Base-by-base conservation (phyloP, 92 coral and sea anemone species). In the Bergia sp. region DNA sequence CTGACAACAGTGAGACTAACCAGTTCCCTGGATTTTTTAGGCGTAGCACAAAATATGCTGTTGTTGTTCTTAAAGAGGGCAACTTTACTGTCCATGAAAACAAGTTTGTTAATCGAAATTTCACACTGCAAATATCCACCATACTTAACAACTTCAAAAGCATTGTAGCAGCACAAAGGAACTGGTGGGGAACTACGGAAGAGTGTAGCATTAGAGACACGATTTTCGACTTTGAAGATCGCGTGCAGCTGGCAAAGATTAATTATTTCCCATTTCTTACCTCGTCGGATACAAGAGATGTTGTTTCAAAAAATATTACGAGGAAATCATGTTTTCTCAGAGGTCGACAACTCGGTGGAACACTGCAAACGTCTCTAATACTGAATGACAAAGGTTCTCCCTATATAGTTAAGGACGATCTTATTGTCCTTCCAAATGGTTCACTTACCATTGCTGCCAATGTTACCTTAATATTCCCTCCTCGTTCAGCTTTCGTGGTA, bases 161-260 rank as follows among this genome's bases (percentile, higher is more conserved):
- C 4, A 58, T 53, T 41, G 58, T 53, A 73, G 89, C 89, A 64
- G 96, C 92, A 0, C 89, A 76, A 58, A 49, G 38, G 45, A 94
- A 53, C 58, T 94, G 96, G 96, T 94, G 96, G 96, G 96, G 91
- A 10, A 66, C 93, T 3, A n/a, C 13, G 12, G 67, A 90, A 4
- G 89, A 77, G 44, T 90, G 93, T 39, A 44, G n/a, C 39, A 88
- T 94, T 57, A 53, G 10, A 43, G 93, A 77, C 57, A 92, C 73
- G 66, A 86, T 94, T 55, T 88, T 92, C 37, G 96, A 94, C 75
- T 92, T 90, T 47, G 86, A 91, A 41, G 83, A 79, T 73, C 91
- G 95, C 39, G 86, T 77, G 2, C 58, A 90, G 71, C 78, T 94
- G 37, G 89, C 93, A 55, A 81, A 29, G 38, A 80, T 92, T 7